Evolutionary conservation across 2,113 vertebrate genomes (phyloP), one percentile per base, ranked within the genome.

Genomic region (Ceyx cyanopectus): DNA sequence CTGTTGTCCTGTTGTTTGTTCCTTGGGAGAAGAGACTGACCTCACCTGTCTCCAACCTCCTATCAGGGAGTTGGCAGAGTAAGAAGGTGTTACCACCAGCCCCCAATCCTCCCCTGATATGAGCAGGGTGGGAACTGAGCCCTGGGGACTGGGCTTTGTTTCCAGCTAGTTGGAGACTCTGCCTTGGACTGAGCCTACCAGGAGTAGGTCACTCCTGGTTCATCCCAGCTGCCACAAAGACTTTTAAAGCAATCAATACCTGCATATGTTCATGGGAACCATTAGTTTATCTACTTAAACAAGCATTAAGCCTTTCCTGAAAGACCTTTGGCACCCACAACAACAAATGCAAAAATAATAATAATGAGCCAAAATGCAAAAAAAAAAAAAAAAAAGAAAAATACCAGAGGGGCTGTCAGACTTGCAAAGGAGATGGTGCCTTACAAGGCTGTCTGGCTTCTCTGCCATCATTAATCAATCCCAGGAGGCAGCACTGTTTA

Each of bases 261-360:
- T 54, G 76, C 68, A n/a, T 23, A 32, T 87, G 82, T 73, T 37
- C 75, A 83, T 30, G 87, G 84, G 74, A 94, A 83, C 56, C 23
- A 81, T 77, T 34, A 61, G 24, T 82, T 90, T 62, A 67, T 43
- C 41, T 66, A 17, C n/a, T 67, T 45, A 26, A 19, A 73, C 21
- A 61, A 63, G 34, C 45, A 41, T 53, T 37, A 65, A 85, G 66
- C 16, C 29, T 74, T 75, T 88, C 68, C 80, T 3, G 6, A 27
- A 20, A 58, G 34, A 61, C 21, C 32, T 67, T 30, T 70, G 65
- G n/a, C 75, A 69, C 51, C 62, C 53, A 22, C 19, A 51, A 12
- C 11, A 41, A 65, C 16, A 48, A 61, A 75, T 22, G 27, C 13
- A 45, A 87, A 87, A 89, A 29, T 45, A 73, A 32, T 45, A 73